Percentiles rank a stretch among this genome's conserved stretches.
phyloP scores from a whole-genome alignment of 2,113 vertebrate species.

The Bothrops jararaca region DNA sequence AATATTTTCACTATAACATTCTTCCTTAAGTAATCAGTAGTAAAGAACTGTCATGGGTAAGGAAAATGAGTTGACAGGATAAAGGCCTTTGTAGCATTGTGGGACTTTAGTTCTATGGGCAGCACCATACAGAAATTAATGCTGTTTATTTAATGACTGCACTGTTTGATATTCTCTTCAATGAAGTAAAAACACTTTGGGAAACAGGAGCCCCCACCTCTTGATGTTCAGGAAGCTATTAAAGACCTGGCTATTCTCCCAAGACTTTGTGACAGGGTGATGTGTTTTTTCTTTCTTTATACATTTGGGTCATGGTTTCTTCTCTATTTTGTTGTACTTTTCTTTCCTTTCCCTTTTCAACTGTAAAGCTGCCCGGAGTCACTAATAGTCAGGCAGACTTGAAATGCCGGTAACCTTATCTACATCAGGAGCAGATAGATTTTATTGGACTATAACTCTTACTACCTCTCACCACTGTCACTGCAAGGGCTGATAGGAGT shows the following conservation, averaged over 20 bases:
- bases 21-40: slow-evolving; percentile 14
- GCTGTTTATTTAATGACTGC: background rate
- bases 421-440: background rate
- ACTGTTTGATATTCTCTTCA: background rate
- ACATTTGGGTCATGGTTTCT: background rate
- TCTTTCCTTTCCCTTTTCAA: background rate
- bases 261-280: background rate
- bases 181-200: background rate
- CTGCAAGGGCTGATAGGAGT: background rate
- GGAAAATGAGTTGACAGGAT: slow-evolving; percentile 6
- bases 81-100: background rate
- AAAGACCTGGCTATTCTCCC: background rate
- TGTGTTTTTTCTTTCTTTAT: background rate
- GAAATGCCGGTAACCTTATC: background rate
- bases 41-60: background rate
- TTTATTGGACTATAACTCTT: background rate
- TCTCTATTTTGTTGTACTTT: background rate
- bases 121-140: background rate
- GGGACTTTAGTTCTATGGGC: background rate
- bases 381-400: background rate
- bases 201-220: background rate
- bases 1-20: background rate
- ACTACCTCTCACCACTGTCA: background rate
- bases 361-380: background rate
- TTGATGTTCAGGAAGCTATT: background rate